These are phyloP conservation scores for Trachelus iudaicus DNA, from an alignment of 2,888 invertebrate species.

Conservation along the genomic window DNA sequence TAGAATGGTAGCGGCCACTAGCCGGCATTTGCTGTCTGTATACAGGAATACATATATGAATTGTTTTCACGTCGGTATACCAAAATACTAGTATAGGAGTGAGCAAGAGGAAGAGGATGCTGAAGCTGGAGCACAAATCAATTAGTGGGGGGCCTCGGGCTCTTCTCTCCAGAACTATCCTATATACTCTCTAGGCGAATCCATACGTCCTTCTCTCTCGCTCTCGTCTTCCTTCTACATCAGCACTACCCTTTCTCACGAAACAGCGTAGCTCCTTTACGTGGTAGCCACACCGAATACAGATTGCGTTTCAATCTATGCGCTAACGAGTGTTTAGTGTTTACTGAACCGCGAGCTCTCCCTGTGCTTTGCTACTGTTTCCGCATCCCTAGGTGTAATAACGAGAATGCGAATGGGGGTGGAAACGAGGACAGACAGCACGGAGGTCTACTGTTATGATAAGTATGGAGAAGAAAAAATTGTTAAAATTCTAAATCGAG, in stretches of 20 bases:
- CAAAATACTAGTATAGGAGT: conserved; percentile 6
- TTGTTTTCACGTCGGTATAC: conserved; percentile 41
- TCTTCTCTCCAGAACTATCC: conserved; percentile 49
- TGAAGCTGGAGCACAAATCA: conserved; percentile 57
- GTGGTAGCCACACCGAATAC: conserved; percentile 31
- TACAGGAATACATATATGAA: conserved; percentile 35
- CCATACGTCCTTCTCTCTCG: conserved; percentile 22
- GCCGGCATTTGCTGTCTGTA: conserved; percentile 16
- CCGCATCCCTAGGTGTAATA: conserved; percentile 30
- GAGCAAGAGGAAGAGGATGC: conserved; percentile 21
- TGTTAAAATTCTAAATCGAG: not conserved
- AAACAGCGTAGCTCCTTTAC: conserved; percentile 28
- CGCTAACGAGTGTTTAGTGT: conserved; percentile 64
- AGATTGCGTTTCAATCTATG: conserved; percentile 63
- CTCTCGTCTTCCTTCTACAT: conserved; percentile 16
- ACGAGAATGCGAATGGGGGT: not conserved
- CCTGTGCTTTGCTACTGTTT: conserved; percentile 53
- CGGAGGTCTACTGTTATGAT: not conserved
- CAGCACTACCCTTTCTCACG: conserved; percentile 36
- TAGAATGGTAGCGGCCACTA: conserved; percentile 13
- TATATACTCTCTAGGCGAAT: conserved; percentile 35
- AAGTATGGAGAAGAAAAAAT: not conserved
- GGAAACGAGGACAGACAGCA: not conserved
- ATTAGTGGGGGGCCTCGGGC: conserved; percentile 54
- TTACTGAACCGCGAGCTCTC: conserved; percentile 61